Evolutionary conservation across 2,797 vertebrate genomes (phyloP).

Genomic region (Saxicola maurus): DNA sequence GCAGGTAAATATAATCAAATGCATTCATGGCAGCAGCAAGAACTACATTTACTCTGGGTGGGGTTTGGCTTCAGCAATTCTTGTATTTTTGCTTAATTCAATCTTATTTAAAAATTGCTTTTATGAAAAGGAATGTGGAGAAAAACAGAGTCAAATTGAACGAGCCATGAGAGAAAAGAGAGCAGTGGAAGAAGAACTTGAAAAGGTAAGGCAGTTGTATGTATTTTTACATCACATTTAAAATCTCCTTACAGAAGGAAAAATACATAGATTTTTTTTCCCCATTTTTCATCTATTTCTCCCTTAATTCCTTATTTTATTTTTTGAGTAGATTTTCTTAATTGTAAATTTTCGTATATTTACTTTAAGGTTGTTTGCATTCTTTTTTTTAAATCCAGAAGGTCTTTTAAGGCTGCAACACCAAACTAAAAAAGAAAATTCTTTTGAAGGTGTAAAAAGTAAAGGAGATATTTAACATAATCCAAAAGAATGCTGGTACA

Average conservation of each 20-base stretch:
- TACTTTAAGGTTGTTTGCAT: background rate
- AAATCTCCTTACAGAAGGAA: background rate
- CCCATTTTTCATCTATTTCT: background rate
- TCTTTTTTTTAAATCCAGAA: background rate
- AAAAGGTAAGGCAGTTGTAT: slow-evolving; percentile 76
- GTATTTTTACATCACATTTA: background rate
- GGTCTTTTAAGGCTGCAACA: background rate
- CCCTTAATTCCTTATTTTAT: background rate
- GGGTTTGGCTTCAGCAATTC: background rate
- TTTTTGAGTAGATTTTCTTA: background rate
- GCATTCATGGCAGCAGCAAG: background rate
- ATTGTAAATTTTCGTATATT: background rate
- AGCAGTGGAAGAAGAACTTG: slow-evolving; percentile 90
- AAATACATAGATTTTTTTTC: background rate
- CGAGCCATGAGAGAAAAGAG: slow-evolving; percentile 84
- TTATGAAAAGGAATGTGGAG: slow-evolving; percentile 82
- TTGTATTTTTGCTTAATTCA: background rate
- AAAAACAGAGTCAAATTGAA: slow-evolving; percentile 88
- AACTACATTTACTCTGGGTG: background rate
- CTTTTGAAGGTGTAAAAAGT: background rate
- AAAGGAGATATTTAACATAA: background rate
- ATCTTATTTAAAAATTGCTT: background rate
- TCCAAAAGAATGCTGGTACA: background rate
- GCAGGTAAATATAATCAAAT: background rate
- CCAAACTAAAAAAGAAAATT: background rate